These are phyloP conservation scores for Serripes groenlandicus DNA, from an alignment of 2,888 invertebrate genomes.

Conservation along the genomic window DNA sequence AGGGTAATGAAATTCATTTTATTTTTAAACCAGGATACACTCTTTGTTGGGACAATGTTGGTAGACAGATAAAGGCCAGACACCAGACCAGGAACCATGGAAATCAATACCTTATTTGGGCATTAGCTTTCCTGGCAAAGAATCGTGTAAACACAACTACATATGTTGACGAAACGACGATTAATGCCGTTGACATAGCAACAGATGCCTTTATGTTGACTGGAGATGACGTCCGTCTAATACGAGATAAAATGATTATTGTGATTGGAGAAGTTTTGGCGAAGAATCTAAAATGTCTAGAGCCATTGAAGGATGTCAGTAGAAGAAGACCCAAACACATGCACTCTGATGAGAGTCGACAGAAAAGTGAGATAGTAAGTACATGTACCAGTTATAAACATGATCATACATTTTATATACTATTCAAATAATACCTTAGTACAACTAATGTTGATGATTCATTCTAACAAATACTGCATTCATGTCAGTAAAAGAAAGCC, in stretches of 20 bases:
- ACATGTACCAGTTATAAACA: no score
- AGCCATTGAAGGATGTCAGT: neutral
- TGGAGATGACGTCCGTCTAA: neutral
- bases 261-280: constrained; percentile 25
- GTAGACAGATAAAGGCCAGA: constrained; percentile 38
- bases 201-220: constrained; percentile 27
- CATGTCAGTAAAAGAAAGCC: no score
- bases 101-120: constrained; percentile 56
- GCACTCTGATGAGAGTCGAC: neutral
- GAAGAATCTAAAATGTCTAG: neutral
- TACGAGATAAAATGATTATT: constrained; percentile 34
- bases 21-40: constrained; percentile 55
- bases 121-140: constrained; percentile 39
- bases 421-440: no score
- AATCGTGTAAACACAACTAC: constrained; percentile 44
- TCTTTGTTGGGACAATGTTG: constrained; percentile 59
- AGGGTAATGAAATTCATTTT: no score
- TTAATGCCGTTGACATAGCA: constrained; percentile 29
- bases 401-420: no score
- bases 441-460: no score
- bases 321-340: constrained; percentile 1
- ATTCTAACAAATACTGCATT: no score
- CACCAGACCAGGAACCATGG: constrained; percentile 47
- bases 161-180: constrained; percentile 1
- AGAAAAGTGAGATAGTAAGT: neutral